Evolutionary conservation across 2,797 vertebrate species (phyloP).

Genomic region (Uromys caudimaculatus): DNA sequence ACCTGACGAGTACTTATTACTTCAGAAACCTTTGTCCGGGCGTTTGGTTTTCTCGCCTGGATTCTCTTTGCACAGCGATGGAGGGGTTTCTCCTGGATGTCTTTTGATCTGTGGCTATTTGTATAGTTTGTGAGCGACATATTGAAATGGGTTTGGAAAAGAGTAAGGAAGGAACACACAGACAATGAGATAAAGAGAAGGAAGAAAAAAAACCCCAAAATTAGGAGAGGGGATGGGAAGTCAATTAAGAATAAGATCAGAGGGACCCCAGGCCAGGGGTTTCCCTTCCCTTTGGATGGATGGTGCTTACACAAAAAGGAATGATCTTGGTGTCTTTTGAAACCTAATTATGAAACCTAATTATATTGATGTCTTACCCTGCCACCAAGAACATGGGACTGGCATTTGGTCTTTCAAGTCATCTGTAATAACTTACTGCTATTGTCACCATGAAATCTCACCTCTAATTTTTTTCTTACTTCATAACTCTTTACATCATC

Average conservation of each 20-base stretch:
- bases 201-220: not conserved
- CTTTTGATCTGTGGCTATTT: conserved; percentile 53
- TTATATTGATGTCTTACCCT: not conserved
- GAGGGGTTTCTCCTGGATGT: conserved; percentile 28
- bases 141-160: not conserved
- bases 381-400: not conserved
- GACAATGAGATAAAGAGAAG: not conserved
- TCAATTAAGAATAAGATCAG: not conserved
- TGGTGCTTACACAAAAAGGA: not conserved
- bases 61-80: conserved; percentile 49
- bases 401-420: not conserved
- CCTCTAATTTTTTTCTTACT: not conserved
- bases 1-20: conserved; percentile 72
- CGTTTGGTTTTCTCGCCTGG: conserved; percentile 62
- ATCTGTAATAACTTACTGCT: not conserved
- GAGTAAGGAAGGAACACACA: not conserved
- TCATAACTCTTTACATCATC: not conserved
- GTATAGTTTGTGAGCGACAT: conserved; percentile 54
- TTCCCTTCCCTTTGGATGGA: not conserved
- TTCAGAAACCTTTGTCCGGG: conserved; percentile 59
- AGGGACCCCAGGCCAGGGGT: not conserved
- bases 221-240: not conserved
- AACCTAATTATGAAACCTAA: not conserved
- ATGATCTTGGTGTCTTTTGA: not conserved
- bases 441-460: not conserved